phyloP scores from a whole-genome alignment of 1,140 invertebrate species.

The Lordiphosa collinella region DNA sequence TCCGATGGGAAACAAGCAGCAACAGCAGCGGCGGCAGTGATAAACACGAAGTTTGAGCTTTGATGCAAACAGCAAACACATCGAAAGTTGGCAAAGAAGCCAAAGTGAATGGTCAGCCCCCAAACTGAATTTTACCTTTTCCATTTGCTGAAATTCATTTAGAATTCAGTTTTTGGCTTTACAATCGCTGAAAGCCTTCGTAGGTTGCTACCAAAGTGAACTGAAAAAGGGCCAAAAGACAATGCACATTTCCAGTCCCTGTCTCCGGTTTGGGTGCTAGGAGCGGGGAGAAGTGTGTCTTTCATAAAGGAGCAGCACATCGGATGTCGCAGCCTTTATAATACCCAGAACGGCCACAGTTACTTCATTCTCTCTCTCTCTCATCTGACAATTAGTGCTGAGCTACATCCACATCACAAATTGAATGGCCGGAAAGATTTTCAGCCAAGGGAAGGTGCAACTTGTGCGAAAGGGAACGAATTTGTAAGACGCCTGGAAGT shows the following conservation, averaged over 20 bases:
- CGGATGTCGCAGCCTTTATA: too few relatives aligned
- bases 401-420: too few relatives aligned
- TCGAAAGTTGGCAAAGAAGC: slow-evolving; percentile 14
- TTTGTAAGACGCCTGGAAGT: slow-evolving; percentile 57
- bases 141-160: slow-evolving; percentile 33
- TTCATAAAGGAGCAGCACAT: too few relatives aligned
- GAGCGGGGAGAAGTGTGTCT: too few relatives aligned
- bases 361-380: too few relatives aligned
- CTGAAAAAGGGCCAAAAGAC: not conserved
- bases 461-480: slow-evolving; percentile 8
- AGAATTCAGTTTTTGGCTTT: slow-evolving; percentile 53
- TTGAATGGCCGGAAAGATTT: not conserved
- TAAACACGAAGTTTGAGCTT: slow-evolving; percentile 48
- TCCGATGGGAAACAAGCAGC: slow-evolving; percentile 10
- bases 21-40: slow-evolving; percentile 12
- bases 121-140: slow-evolving; percentile 2
- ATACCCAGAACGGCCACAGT: too few relatives aligned
- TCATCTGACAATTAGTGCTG: too few relatives aligned
- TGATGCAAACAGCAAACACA: slow-evolving; percentile 31
- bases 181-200: slow-evolving; percentile 30
- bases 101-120: slow-evolving; percentile 15
- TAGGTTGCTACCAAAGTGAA: slow-evolving; percentile 15
- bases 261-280: too few relatives aligned
- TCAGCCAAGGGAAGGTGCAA: slow-evolving; percentile 10
- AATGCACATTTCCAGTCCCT: not conserved